Base-by-base conservation (phyloP, 1,140 invertebrate species). In the Venturia canescens region DNA sequence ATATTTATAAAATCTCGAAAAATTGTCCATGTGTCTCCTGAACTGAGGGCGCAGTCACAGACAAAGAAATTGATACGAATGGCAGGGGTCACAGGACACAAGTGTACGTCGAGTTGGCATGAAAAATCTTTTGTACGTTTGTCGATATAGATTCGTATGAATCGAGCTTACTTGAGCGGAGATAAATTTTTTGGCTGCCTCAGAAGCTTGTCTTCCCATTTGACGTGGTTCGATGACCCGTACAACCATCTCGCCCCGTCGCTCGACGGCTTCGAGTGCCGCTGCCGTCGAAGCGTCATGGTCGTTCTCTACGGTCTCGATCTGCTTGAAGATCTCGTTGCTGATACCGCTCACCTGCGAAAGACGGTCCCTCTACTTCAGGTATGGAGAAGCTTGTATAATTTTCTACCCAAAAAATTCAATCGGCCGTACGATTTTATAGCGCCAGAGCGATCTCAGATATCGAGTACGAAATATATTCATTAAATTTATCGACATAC, bases 291-390 rank as follows among this genome's bases (percentile, higher is more conserved):
- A 96, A 66, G 96, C 96, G 92, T 98, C 97, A 93, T 97, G 97
- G 91, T 98, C 97, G 92, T 98, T 98, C 92, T 98, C 97, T 82
- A 98, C 96, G 82, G 97, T 97, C 93, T 98, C 97, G 93, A 98
- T 97, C 94, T 98, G 97, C 84, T 97, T 96, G 93, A 98, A 98
- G 91, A 98, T 98, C 92, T 98, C 97, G 86, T 96, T 97, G 89
- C 97, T 98, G 86, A 98, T 98, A 86, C 97, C 97, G 90, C 96
- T 97, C 86, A 97, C 96, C 96, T 97, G 92, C 78, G 93, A 92
- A 83, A 84, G 67, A 86, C 84, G 78, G 82, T 86, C 84, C 85
- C 84, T 84, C 79, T 83, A 82, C 72, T 63, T 81, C 23, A 84
- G 48, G 34, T 75, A 38, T 77, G 69, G 50, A 75, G 78, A 48